phyloP scores from a whole-genome alignment of 2,888 invertebrate genomes.

The Papilio protenor region DNA sequence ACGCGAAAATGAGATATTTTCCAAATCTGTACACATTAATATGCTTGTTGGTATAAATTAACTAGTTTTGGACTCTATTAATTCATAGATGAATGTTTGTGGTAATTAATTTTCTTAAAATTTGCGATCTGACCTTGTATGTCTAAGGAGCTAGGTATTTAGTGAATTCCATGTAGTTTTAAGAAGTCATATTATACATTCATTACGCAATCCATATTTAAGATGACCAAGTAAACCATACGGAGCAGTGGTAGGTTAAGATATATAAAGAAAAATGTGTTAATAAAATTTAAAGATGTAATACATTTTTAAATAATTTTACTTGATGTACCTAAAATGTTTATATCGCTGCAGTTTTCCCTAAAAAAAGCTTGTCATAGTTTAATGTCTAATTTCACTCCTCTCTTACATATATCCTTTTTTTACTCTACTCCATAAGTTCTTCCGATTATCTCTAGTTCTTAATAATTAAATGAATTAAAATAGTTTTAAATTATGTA shows the following conservation, averaged over 20 bases:
- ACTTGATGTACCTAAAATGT: too few species aligned
- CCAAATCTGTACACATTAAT: too few species aligned
- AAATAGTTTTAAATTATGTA: background rate
- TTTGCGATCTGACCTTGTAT: background rate
- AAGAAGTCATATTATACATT: conserved; percentile 5
- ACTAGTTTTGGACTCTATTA: background rate
- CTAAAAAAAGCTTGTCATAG: background rate
- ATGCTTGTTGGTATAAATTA: too few species aligned
- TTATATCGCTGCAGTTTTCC: too few species aligned
- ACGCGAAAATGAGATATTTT: background rate
- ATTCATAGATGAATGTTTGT: background rate
- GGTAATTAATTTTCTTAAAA: conserved; percentile 1
- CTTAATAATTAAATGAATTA: background rate
- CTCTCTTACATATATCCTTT: too few species aligned
- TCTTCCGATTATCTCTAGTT: background rate
- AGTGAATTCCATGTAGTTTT: background rate
- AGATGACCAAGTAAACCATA: conserved; percentile 1
- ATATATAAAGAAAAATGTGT: background rate
- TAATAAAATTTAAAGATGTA: background rate
- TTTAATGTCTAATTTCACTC: too few species aligned
- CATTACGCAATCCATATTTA: background rate
- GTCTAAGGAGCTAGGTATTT: background rate
- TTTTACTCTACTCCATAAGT: background rate
- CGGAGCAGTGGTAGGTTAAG: background rate
- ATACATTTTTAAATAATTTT: background rate